Evolutionary conservation across 2,888 invertebrate genomes (phyloP), one percentile per base, ranked within the genome.

Genomic region (Papilio elwesi): DNA sequence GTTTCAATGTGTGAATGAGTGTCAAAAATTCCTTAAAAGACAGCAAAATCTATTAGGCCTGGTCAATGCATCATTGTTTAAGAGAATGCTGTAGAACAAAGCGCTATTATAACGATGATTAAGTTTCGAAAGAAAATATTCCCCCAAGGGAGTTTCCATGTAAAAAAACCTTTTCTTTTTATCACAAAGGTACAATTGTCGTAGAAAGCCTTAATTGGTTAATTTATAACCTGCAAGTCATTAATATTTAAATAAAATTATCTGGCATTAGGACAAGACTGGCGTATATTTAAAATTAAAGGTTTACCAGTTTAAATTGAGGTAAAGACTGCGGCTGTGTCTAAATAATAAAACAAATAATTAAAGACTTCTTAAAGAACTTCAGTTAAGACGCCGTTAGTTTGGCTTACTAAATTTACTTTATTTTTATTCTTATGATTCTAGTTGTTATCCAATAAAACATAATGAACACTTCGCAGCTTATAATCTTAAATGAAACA

Each of bases 291-390:
- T 51, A 10, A 69, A 69, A 62, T 69, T 68, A 68, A 68, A 43
- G 59, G 57, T 57, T 38, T 10, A 52, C 43, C 11, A 1, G 16
- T 66, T 38, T n/a, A 53, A 67, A 67, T 48, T 69, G 6, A 59
- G 51, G 51, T 62, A 69, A 69, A 69, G 62, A 12, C 59, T 69
- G 16, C 51, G n/a, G 49, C 43, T 53, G n/a, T 15, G 11, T 62
- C 8, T 63, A 64, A 49, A 71, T 59, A 47, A 59, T 52, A 16
- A 52, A 47, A 47, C 2, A 67, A 43, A 67, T 70, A 70, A 70
- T 70, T 63, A 69, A 62, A 64, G 59, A 69, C 68, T 51, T 48
- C 51, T 55, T n/a, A 62, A 38, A 13, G 15, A 69, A 69, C 36
- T 36, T 8, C 12, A n/a, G 11, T 69, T 69, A 69, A 69, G 62